Evolutionary conservation across 2,113 vertebrate species (phyloP), one percentile per base, ranked within the genome.

Genomic region (Anguilla rostrata): DNA sequence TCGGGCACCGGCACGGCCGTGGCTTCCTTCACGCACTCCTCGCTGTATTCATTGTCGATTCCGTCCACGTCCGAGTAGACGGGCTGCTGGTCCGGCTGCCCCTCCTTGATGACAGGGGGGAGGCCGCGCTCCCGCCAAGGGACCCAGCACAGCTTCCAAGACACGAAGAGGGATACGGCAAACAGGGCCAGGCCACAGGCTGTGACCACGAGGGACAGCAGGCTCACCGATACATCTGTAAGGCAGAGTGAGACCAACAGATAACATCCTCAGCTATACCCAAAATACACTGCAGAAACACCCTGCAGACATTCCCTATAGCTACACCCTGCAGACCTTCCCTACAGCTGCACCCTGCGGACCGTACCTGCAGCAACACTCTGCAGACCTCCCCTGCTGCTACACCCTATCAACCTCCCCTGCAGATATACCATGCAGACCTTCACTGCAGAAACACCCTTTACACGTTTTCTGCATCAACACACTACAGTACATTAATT

Each of bases 121-220:
- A 96, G 90, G 34, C 96, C 96, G 83, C 96, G 95, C 91, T 99
- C 98, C 90, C 98, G 96, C 98, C 98, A 99, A 63, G 98, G 98
- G 93, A 99, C 97, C 98, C 98, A 99, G 91, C 98, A 99, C 89
- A 99, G 97, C 91, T 99, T 99, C 98, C 98, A 99, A 87, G 98
- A 99, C 39, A 99, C 98, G 63, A 99, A 99, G 63, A 99, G 96
- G 84, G 98, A 99, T 39, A 99, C 98, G 0, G 98, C 98, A 66
- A 99, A 99, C 71, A 99, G 95, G 83, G 98, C 98, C 79, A 99
- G 95, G 85, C 98, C 98, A 87, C 98, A 99, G 93, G 98, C 98
- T 0, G 98, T 99, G 91, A 99, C 98, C 83, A 99, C 96, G 87
- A 99, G 93, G 46, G 98, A 99, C 46, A 99, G 95, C 90, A 99